Conservation (phyloP, 1,140 invertebrate genomes). For the Cydia strobilella region DNA sequence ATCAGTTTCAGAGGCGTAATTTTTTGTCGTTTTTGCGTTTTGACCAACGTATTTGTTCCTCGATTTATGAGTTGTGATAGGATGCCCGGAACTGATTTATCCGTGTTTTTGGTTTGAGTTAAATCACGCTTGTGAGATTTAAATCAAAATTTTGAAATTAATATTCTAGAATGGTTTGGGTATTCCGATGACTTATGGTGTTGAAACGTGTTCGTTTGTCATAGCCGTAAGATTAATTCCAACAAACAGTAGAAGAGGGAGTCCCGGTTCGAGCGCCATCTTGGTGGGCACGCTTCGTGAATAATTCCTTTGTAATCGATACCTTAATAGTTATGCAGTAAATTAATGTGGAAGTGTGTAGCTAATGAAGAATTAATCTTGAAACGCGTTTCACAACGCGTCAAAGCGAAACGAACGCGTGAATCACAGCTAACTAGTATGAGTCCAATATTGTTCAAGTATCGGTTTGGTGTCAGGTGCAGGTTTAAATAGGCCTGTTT, state of each 20-base stretch:
- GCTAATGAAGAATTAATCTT: too few relatives aligned
- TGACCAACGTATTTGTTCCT: constrained; percentile 3
- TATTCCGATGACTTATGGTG: constrained; percentile 18
- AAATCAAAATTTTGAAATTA: constrained; percentile 24
- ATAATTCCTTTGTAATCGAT: too few relatives aligned
- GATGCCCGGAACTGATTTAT: constrained; percentile 9
- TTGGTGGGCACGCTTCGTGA: too few relatives aligned
- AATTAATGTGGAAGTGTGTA: too few relatives aligned
- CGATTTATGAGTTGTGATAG: constrained; percentile 17
- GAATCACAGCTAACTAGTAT: too few relatives aligned
- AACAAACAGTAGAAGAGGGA: background rate
- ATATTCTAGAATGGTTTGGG: constrained; percentile 39
- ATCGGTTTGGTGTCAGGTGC: too few relatives aligned
- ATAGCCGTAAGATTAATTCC: background rate
- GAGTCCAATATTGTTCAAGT: too few relatives aligned
- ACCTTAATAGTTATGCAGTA: too few relatives aligned
- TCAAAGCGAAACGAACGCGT: too few relatives aligned
- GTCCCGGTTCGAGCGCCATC: too few relatives aligned
- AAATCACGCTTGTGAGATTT: background rate
- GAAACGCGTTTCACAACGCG: too few relatives aligned
- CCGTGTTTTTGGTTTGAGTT: background rate
- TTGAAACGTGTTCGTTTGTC: background rate
- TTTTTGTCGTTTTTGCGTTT: constrained; percentile 25
- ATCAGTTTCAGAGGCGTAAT: background rate
- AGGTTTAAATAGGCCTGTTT: too few relatives aligned